Conservation (phyloP, 1,140 invertebrate species). For the Bacillus rossius region DNA sequence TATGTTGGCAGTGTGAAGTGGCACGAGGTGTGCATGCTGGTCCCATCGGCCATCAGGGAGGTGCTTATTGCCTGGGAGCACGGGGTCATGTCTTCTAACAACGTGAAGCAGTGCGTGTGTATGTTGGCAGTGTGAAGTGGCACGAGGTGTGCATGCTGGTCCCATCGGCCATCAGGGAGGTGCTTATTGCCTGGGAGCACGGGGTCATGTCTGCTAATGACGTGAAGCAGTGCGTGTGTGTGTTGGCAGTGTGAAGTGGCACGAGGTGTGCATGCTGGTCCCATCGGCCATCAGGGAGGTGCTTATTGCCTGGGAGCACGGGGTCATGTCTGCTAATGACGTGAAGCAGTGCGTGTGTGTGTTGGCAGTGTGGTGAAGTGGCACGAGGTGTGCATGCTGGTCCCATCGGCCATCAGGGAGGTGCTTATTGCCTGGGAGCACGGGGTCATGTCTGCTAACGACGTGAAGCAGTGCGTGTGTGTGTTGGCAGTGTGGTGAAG, state of each 20-base stretch:
- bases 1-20: too few species aligned
- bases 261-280: slow-evolving; percentile 76
- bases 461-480: slow-evolving; percentile 84
- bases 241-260: too few species aligned
- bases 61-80: too few species aligned
- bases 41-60: too few species aligned
- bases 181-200: slow-evolving; percentile 88
- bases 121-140: slow-evolving; percentile 61
- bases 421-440: slow-evolving; percentile 89
- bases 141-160: slow-evolving; percentile 81
- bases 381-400: slow-evolving; percentile 81
- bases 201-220: slow-evolving; percentile 71
- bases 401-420: slow-evolving; percentile 79
- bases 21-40: too few species aligned
- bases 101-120: slow-evolving; percentile 30
- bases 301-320: slow-evolving; percentile 87
- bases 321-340: slow-evolving; percentile 68
- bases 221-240: too few species aligned
- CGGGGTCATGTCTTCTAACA: too few species aligned
- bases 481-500: too few species aligned
- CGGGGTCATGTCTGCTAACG: slow-evolving; percentile 67
- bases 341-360: too few species aligned
- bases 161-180: slow-evolving; percentile 79
- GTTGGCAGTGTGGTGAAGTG: slow-evolving; percentile 71
- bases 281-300: slow-evolving; percentile 83